These are phyloP conservation scores for Tenodera sinensis DNA, from an alignment of 2,888 invertebrate genomes.

Conservation along the genomic window DNA sequence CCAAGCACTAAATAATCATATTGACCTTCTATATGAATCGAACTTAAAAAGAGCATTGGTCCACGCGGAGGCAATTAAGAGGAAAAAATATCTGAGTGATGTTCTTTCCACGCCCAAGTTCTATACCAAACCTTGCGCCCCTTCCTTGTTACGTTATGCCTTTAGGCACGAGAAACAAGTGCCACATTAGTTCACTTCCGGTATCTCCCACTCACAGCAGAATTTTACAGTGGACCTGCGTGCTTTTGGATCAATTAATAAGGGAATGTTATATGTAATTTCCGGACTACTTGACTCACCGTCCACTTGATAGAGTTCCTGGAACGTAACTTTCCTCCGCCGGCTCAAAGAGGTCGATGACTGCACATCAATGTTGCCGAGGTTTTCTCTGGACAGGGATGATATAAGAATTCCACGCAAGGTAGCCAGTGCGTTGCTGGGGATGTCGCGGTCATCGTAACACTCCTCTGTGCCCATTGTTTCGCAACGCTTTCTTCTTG, in stretches of 20 bases:
- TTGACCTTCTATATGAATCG: too few species aligned
- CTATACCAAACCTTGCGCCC: background rate
- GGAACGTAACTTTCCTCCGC: slow-evolving; percentile 36
- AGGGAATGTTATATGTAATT: background rate
- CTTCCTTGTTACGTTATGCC: background rate
- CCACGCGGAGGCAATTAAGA: too few species aligned
- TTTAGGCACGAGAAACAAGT: too few species aligned
- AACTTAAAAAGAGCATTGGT: too few species aligned
- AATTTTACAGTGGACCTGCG: background rate
- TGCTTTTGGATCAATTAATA: background rate
- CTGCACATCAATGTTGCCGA: slow-evolving; percentile 39
- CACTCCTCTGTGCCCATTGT: slow-evolving; percentile 30
- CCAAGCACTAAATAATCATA: too few species aligned
- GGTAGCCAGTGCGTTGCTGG: slow-evolving; percentile 48
- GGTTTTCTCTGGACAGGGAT: slow-evolving; percentile 55
- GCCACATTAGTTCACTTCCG: too few species aligned
- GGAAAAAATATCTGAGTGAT: too few species aligned
- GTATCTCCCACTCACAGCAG: too few species aligned
- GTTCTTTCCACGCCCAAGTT: background rate
- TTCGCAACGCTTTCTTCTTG: background rate
- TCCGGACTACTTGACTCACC: slow-evolving; percentile 1
- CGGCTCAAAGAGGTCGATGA: slow-evolving; percentile 33
- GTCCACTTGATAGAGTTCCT: slow-evolving; percentile 28
- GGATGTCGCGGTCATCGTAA: slow-evolving; percentile 18
- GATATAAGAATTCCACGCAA: slow-evolving; percentile 54